Evolutionary conservation across 2,797 vertebrate genomes (phyloP), one percentile per base, ranked within the genome.

Genomic region (Sebastiscus tertius): DNA sequence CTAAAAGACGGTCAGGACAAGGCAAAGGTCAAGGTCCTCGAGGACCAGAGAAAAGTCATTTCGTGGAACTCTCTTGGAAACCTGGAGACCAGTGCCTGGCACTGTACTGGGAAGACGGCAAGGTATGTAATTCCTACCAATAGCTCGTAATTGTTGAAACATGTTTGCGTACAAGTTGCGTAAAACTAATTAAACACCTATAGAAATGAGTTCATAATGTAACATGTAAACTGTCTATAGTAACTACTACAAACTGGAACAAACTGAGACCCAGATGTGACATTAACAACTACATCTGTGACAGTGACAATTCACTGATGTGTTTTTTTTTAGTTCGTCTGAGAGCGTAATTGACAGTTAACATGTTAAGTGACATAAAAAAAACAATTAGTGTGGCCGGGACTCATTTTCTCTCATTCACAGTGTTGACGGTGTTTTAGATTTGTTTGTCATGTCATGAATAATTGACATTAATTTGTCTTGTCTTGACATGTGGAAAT

Each of bases 61-160:
- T 58, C 11, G n/a, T 67, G 26, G 92, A 93, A 31, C 84, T 92
- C 67, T 88, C 46, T 1, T 99, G 97, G 99, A 99, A 97, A 93
- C 96, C 98, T 16, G 98, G 98, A 72, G 98, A 99, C 93, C 96
- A 97, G 89, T 99, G 98, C 91, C 95, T 99, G 92, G 98, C 98
- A 62, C 96, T 99, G 82, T 99, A 99, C 92, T 99, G 98, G 98
- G 99, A 99, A 92, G 98, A 99, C 88, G 97, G 97, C 88, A 99
- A 99, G 98, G 99, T 99, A 96, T 36, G 79, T 66, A 4, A n/a
- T 39, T 10, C 20, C 33, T 62, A 4, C 52, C 11, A 33, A 6
- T 20, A 67, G 18, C 24, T 72, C 12, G 14, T 34, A 14, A 20
- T 31, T 74, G n/a, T 24, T 55, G 13, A 52, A 52, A 34, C 49